These are phyloP conservation scores for Torymus tubicola DNA, from an alignment of 2,888 invertebrate genomes.

Conservation along the genomic window DNA sequence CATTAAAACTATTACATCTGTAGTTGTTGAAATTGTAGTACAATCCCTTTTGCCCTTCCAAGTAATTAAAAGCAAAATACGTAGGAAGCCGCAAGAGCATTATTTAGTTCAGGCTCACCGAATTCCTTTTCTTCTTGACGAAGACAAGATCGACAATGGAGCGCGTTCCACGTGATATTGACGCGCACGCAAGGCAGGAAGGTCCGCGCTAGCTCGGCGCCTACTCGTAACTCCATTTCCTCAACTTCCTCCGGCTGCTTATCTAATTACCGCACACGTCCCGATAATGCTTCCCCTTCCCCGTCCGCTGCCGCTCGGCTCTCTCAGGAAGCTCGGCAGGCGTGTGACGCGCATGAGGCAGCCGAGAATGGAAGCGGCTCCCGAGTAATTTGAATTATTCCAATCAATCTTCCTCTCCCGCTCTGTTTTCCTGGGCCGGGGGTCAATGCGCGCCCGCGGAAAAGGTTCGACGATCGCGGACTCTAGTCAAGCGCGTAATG, in stretches of 20 bases:
- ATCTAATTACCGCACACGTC: constrained; percentile 51
- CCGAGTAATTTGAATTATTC: constrained; percentile 60
- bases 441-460: too few species aligned
- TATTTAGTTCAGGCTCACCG: too few species aligned
- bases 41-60: too few species aligned
- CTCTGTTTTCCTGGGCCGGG: constrained; percentile 2
- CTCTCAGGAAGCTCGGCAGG: constrained; percentile 27
- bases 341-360: background rate
- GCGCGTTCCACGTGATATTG: too few species aligned
- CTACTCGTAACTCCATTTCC: constrained; percentile 31
- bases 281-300: constrained; percentile 31
- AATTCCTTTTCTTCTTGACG: too few species aligned
- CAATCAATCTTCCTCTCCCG: constrained; percentile 59
- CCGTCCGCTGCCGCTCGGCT: background rate
- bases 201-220: background rate
- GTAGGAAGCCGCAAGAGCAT: too few species aligned
- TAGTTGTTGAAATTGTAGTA: too few species aligned
- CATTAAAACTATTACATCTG: too few species aligned
- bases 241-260: constrained; percentile 46
- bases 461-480: too few species aligned
- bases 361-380: constrained; percentile 55
- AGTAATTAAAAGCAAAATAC: too few species aligned
- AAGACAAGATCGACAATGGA: too few species aligned
- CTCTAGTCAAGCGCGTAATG: constrained; percentile 31
- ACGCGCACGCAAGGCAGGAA: background rate